phyloP scores from a whole-genome alignment of 2,888 invertebrate genomes.

The Zootermopsis nevadensis region DNA sequence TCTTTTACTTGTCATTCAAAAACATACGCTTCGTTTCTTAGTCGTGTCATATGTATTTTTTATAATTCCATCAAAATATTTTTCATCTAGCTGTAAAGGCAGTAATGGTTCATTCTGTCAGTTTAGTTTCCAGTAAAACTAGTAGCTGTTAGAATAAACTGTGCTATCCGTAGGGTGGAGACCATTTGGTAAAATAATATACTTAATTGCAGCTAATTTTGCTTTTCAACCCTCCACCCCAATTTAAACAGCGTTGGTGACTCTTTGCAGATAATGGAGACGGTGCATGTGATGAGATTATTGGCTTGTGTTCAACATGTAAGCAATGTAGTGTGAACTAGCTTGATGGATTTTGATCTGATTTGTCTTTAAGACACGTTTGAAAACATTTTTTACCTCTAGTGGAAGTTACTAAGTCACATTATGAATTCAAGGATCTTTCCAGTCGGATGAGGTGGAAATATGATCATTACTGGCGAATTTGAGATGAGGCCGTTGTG shows the following conservation, averaged over 20 bases:
- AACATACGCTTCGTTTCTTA: neutral
- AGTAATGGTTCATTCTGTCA: neutral
- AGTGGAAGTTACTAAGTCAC: too few species aligned
- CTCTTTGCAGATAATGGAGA: neutral
- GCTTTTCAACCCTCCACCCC: neutral
- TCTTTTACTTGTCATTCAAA: neutral
- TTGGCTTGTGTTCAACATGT: too few species aligned
- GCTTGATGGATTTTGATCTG: neutral
- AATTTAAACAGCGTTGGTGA: neutral
- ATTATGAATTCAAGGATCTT: too few species aligned
- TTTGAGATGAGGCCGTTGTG: too few species aligned
- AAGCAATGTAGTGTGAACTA: neutral
- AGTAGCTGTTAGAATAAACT: neutral
- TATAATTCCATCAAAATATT: neutral
- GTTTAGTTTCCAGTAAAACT: neutral
- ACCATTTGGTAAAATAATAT: neutral
- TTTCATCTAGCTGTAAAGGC: neutral
- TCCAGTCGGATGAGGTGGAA: too few species aligned
- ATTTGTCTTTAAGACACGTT: neutral
- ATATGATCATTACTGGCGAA: too few species aligned
- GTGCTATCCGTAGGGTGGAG: neutral
- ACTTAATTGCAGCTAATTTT: constrained; percentile 8
- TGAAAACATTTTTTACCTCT: neutral
- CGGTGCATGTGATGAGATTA: neutral
- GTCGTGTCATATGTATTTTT: too few species aligned